Evolutionary conservation across 2,888 invertebrate genomes (phyloP).

Genomic region (Fragum sueziense): DNA sequence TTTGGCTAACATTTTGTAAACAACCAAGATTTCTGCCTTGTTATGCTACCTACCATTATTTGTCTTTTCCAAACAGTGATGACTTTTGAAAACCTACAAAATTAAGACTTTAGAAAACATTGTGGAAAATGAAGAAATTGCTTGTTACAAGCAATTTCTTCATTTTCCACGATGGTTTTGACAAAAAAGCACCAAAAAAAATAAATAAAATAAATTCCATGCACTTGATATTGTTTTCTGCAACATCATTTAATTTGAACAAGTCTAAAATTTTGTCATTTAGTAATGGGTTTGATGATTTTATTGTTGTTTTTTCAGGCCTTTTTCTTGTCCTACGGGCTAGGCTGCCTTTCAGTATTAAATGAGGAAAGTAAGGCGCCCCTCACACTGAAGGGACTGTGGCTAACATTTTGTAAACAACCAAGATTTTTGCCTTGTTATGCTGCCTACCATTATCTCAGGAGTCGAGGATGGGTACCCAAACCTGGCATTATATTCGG

Average conservation of each 20-base stretch:
- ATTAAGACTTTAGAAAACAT: too few species aligned
- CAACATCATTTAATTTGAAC: too few species aligned
- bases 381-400: slow-evolving; percentile 70
- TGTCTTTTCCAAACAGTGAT: too few species aligned
- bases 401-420: slow-evolving; percentile 71
- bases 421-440: slow-evolving; percentile 83
- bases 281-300: too few species aligned
- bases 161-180: too few species aligned
- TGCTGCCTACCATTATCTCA: slow-evolving; percentile 91
- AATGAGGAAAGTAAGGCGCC: slow-evolving; percentile 52
- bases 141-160: too few species aligned
- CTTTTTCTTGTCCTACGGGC: slow-evolving; percentile 75
- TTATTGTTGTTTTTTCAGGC: slow-evolving; percentile 75
- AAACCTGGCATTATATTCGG: slow-evolving; percentile 95
- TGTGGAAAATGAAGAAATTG: too few species aligned
- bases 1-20: slow-evolving; percentile 74
- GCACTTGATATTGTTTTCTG: too few species aligned
- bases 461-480: slow-evolving; percentile 95
- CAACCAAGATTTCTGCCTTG: slow-evolving; percentile 71
- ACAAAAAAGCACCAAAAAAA: too few species aligned
- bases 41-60: slow-evolving; percentile 92
- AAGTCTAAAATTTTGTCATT: too few species aligned
- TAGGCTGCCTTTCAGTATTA: slow-evolving; percentile 71
- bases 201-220: too few species aligned
- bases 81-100: too few species aligned